These are phyloP conservation scores for Cataglyphis rosenhaueri DNA, from an alignment of 2,888 invertebrate species.

Conservation along the genomic window DNA sequence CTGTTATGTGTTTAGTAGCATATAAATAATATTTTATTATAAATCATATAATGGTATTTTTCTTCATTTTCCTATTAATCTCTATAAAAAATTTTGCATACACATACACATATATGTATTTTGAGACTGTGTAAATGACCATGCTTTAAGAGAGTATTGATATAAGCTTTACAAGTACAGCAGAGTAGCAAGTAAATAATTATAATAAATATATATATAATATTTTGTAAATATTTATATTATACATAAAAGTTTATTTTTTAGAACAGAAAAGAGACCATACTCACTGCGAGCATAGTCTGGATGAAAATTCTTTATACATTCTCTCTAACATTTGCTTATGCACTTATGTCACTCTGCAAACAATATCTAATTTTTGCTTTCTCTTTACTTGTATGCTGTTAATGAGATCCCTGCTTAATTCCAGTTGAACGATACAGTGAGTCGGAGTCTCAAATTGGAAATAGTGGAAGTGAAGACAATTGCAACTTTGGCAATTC, in stretches of 20 bases:
- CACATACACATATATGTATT: background rate
- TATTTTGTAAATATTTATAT: conserved; percentile 5
- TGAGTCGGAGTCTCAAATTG: conserved; percentile 94
- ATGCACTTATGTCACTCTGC: background rate
- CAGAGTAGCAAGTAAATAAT: background rate
- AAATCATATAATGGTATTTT: background rate
- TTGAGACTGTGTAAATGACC: background rate
- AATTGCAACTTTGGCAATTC: conserved; percentile 85
- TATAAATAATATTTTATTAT: conserved; percentile 24
- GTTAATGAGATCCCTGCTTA: conserved; percentile 78
- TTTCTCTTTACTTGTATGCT: conserved; percentile 58
- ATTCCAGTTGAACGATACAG: conserved; percentile 92
- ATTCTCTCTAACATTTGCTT: background rate
- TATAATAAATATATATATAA: background rate
- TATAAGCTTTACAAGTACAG: background rate
- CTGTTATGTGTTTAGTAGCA: conserved; percentile 24
- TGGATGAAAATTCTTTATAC: background rate
- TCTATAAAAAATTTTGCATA: background rate
- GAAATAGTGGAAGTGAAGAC: conserved; percentile 87
- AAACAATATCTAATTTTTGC: conserved; percentile 22
- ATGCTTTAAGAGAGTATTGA: conserved; percentile 1
- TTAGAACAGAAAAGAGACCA: background rate
- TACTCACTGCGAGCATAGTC: background rate
- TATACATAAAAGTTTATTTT: background rate
- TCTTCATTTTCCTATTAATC: conserved; percentile 20